These are phyloP conservation scores for Dryocosmus kuriphilus DNA, from an alignment of 2,888 invertebrate species.

Conservation along the genomic window DNA sequence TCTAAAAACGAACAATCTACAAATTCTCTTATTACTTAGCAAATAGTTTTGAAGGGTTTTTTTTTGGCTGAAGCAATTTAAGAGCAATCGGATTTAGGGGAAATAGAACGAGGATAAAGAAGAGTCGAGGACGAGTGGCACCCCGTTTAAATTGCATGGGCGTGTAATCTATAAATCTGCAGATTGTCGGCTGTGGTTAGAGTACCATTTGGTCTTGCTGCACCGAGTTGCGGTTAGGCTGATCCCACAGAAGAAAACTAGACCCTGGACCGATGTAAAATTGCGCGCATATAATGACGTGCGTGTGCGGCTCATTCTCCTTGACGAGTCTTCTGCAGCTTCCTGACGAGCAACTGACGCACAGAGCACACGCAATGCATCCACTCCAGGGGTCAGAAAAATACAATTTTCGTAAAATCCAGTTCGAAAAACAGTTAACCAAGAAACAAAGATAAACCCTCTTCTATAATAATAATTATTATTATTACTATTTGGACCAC, in stretches of 20 bases:
- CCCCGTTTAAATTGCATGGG: constrained; percentile 33
- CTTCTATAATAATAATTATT: no score
- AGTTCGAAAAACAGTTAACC: not conserved
- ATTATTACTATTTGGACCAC: no score
- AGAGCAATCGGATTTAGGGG: not conserved
- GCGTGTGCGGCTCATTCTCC: constrained; percentile 20
- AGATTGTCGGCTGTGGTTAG: constrained; percentile 36
- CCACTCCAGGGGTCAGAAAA: not conserved
- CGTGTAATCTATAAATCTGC: constrained; percentile 40
- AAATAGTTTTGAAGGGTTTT: not conserved
- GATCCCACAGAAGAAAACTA: constrained; percentile 40
- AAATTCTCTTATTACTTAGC: not conserved
- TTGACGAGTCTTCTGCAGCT: constrained; percentile 21
- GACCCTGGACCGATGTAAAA: constrained; percentile 33
- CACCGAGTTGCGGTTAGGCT: constrained; percentile 23
- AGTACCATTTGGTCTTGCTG: constrained; percentile 32
- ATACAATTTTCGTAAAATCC: not conserved
- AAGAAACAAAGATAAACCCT: not conserved
- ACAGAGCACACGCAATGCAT: not conserved
- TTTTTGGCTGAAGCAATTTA: not conserved
- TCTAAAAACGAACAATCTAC: not conserved
- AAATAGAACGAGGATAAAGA: constrained; percentile 15
- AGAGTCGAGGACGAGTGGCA: constrained; percentile 18
- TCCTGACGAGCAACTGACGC: constrained; percentile 8
- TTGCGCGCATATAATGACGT: constrained; percentile 1